phyloP scores from a whole-genome alignment of 37 sponge, comb jelly and placozoan species.

The Cliona cf. orientalis region DNA sequence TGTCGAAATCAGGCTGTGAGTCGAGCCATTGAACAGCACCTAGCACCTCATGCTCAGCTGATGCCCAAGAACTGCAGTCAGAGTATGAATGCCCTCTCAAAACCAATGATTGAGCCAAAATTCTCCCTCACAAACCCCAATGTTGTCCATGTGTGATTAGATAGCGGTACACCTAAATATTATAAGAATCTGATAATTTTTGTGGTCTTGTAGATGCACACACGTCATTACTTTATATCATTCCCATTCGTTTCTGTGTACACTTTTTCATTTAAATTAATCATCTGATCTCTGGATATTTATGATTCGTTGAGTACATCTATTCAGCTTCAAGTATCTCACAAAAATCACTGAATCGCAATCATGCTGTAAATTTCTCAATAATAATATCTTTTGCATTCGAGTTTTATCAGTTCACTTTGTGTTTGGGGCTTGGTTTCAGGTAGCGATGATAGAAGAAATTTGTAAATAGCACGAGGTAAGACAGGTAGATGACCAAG shows the following conservation, averaged over 20 bases:
- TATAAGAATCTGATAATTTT: too few species aligned
- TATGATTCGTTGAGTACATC: neutral
- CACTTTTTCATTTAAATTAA: neutral
- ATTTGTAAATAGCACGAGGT: slow-evolving; percentile 55
- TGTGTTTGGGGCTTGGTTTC: neutral
- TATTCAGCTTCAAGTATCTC: neutral
- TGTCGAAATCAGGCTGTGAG: neutral
- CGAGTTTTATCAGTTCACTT: neutral
- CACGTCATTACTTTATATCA: too few species aligned
- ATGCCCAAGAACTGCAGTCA: slow-evolving; percentile 8
- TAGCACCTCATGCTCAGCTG: neutral
- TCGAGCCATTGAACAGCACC: neutral
- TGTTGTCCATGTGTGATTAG: slow-evolving; percentile 60
- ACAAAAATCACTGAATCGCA: neutral
- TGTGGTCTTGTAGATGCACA: too few species aligned
- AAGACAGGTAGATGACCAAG: slow-evolving; percentile 63
- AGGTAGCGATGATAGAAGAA: slow-evolving; percentile 68
- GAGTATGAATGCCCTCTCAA: slow-evolving; percentile 21
- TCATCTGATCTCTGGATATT: neutral
- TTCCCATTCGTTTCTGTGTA: neutral
- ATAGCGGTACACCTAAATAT: too few species aligned
- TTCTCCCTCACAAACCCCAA: slow-evolving; percentile 63
- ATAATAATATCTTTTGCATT: neutral
- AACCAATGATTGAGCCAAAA: slow-evolving; percentile 57
- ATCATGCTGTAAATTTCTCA: too few species aligned